Evolutionary conservation across 2,888 invertebrate species (phyloP), one percentile per base, ranked within the genome.

Genomic region (Agrochola lychnidis): DNA sequence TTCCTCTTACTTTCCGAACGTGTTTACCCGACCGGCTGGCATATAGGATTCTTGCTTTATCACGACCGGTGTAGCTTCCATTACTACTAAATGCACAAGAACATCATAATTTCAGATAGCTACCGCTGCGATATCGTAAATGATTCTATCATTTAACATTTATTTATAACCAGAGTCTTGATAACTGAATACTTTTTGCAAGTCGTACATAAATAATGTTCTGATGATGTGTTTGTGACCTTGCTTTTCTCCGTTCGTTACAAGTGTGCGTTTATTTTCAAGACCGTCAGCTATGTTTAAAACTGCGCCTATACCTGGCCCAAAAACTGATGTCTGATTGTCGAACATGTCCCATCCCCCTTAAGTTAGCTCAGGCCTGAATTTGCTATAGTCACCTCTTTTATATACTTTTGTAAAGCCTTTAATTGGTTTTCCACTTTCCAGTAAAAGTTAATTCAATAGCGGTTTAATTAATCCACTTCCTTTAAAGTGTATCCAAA

Each of bases 51-150:
- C 61, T 70, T 70, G 59, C 61, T 64, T 61, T 77, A 83, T 81
- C 73, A 71, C 64, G 40, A 45, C 45, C 63, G 56, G 14, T 51
- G 59, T 40, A 74, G 71, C 83, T 84, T 83, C 84, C 73, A 83
- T 83, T 83, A 84, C 78, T 62, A 63, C 73, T 73, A 83, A 84
- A 78, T 78, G 81, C 71, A 81, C 68, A 72, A 62, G 71, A 84
- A 83, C 81, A 67, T 86, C 72, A 86, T 79, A 73, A 79, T 82
- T 82, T 75, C 30, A 85, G 80, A 72, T 79, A 72, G 76, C 80
- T 79, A 63, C 67, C 19, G 59, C 57, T 71, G 30, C 68, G 45
- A 64, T 81, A 77, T 71, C 70, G 56, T 30, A 76, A 79, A 82
- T 69, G 6, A 83, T 74, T 82, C 25, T 64, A 63, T 48, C 62